Evolutionary conservation across 2,797 vertebrate genomes (phyloP).

Genomic region (Oceanodroma leucorhoa): DNA sequence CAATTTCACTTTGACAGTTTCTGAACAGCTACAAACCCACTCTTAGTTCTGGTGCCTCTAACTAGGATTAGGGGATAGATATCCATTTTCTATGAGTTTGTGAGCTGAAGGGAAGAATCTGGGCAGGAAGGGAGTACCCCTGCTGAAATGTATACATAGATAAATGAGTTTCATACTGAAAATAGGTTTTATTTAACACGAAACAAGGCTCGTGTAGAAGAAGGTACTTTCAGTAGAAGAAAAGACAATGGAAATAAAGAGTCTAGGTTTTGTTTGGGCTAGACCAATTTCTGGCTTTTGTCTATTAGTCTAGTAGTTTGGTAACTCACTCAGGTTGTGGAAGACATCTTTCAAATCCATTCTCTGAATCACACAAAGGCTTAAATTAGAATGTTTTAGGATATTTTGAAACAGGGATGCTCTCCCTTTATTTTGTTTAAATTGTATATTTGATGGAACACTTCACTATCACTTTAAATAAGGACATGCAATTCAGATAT

Average conservation of each 20-base stretch:
- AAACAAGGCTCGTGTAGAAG: not conserved
- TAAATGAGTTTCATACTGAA: not conserved
- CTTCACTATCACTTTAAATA: not conserved
- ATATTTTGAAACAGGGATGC: not conserved
- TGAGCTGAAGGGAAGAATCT: not conserved
- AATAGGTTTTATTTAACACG: not conserved
- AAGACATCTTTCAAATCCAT: not conserved
- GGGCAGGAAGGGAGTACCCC: not conserved
- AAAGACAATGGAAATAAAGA: not conserved
- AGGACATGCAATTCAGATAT: not conserved
- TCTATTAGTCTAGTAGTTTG: not conserved
- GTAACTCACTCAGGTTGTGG: not conserved
- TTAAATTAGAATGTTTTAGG: not conserved
- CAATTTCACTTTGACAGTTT: not conserved
- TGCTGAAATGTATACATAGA: not conserved
- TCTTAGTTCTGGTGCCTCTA: not conserved
- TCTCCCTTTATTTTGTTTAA: not conserved
- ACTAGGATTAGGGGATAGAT: not conserved
- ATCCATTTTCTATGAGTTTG: not conserved
- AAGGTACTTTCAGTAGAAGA: not conserved
- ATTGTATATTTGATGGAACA: not conserved
- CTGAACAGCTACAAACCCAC: not conserved
- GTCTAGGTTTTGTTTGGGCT: fast-evolving
- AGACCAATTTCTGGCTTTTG: not conserved
- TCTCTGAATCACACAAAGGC: not conserved